Base-by-base conservation (phyloP, 2,113 vertebrate species). In the Marmota flaviventris region DNA sequence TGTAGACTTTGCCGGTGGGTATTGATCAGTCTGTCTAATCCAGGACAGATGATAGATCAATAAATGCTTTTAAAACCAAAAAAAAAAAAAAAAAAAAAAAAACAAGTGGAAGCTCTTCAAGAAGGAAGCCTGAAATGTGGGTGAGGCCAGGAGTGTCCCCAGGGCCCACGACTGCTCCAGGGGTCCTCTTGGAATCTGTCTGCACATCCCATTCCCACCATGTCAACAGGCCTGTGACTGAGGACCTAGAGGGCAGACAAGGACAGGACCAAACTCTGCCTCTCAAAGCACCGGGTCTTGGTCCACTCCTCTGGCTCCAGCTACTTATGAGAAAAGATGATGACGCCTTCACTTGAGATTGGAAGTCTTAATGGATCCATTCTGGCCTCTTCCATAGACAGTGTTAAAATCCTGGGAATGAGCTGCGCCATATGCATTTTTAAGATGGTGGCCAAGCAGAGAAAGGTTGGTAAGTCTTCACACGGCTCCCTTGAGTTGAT, bases 271-370 rank as follows among this genome's bases (percentile, higher is more conserved):
- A 61, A 1, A 24, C 18, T 16, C 22, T 22, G 4, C 69, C 51
- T 39, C 2, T 5, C 11, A 5, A 69, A 34, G 18, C 85, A 22
- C 18, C 0, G 0, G 32, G 65, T 29, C 9, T 18, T 1, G 8
- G 61, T 37, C 2, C 20, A 13, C 67, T 5, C 12, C 51, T 45
- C 81, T 93, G 70, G 34, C 81, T 83, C 51, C 45, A 24, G 22
- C 58, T 27, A 2, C 53, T 45, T 69, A 61, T 37, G 63, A 69
- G 45, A 42, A 65, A 10, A 1, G 42, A 20, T n/a, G 22, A 13
- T 20, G 53, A 11, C 56, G 12, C 13, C 11, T 25, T 22, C 32
- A 17, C 61, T 34, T 76, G 27, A 65, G 37, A 51, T 32, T 73
- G 22, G 76, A 87, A 67, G 12, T 69, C 70, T 14, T 39, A 25